These are phyloP conservation scores for Oryzias celebensis DNA, from an alignment of 2,113 vertebrate genomes.

Conservation along the genomic window DNA sequence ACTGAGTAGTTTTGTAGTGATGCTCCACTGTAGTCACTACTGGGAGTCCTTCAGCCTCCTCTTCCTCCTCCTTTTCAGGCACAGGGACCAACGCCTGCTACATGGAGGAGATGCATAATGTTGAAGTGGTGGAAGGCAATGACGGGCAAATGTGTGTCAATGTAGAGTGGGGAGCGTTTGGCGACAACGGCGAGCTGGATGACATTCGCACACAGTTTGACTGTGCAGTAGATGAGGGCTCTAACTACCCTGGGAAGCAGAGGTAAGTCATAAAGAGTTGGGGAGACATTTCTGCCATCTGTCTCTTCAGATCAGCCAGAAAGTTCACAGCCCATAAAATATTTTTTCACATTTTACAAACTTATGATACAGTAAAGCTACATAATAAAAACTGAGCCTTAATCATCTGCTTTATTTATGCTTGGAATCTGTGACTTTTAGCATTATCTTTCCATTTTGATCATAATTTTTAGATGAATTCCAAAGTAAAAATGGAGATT, in stretches of 20 bases:
- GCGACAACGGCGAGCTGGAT: constrained; percentile 87
- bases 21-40: too few relatives aligned
- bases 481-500: too few relatives aligned
- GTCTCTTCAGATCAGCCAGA: background rate
- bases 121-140: constrained; percentile 89
- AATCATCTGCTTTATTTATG: too few relatives aligned
- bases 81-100: constrained; percentile 95
- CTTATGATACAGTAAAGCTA: too few relatives aligned
- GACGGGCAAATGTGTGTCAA: constrained; percentile 94
- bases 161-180: constrained; percentile 97
- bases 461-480: too few relatives aligned
- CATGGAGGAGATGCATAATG: constrained; percentile 96
- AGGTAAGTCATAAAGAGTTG: constrained; percentile 72
- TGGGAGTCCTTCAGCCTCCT: too few relatives aligned
- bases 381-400: too few relatives aligned
- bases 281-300: background rate
- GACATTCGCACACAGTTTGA: constrained; percentile 88
- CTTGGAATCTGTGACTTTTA: too few relatives aligned
- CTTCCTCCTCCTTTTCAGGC: constrained; percentile 68
- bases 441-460: too few relatives aligned
- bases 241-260: constrained; percentile 87
- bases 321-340: background rate
- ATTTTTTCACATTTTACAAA: too few relatives aligned
- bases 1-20: too few relatives aligned
- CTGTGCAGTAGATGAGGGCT: constrained; percentile 82